phyloP scores from a whole-genome alignment of 2,797 vertebrate species.

The Lemur catta region DNA sequence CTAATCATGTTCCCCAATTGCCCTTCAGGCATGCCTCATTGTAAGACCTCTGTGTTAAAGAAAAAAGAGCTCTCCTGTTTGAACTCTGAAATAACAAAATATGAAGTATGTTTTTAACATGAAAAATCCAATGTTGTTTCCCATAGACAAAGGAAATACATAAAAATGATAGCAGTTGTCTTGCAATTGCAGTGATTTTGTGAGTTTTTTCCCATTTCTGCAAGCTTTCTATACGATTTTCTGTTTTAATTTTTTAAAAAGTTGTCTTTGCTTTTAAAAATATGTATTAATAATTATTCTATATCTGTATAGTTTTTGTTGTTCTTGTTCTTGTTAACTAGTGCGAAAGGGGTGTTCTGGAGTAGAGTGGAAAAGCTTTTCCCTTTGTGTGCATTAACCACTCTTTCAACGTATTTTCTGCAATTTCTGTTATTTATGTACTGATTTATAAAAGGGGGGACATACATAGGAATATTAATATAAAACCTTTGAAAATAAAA shows the following conservation, averaged over 20 bases:
- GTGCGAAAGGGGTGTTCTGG: background rate
- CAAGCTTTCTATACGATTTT: background rate
- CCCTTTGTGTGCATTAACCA: background rate
- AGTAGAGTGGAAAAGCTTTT: background rate
- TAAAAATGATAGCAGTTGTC: background rate
- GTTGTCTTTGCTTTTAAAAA: background rate
- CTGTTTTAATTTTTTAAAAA: background rate
- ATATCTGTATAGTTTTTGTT: background rate
- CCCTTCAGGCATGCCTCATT: constrained; percentile 79
- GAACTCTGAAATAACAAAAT: constrained; percentile 49
- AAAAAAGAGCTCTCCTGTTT: constrained; percentile 75
- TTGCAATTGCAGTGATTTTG: background rate
- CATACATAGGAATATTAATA: background rate
- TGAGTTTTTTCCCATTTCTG: background rate
- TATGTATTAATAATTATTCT: background rate
- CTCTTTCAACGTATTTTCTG: background rate
- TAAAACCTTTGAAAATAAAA: background rate
- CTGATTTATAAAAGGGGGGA: background rate
- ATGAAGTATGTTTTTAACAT: background rate
- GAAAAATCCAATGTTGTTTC: background rate
- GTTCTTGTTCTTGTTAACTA: background rate
- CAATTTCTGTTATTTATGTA: background rate
- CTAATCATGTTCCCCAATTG: constrained; percentile 71
- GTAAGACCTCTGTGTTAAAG: constrained; percentile 79
- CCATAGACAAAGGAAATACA: background rate